A percentile compares a stretch with the other conserved stretches of the same genome.
Conservation (phyloP, 2,888 invertebrate genomes). For the Autographa pulchrina region DNA sequence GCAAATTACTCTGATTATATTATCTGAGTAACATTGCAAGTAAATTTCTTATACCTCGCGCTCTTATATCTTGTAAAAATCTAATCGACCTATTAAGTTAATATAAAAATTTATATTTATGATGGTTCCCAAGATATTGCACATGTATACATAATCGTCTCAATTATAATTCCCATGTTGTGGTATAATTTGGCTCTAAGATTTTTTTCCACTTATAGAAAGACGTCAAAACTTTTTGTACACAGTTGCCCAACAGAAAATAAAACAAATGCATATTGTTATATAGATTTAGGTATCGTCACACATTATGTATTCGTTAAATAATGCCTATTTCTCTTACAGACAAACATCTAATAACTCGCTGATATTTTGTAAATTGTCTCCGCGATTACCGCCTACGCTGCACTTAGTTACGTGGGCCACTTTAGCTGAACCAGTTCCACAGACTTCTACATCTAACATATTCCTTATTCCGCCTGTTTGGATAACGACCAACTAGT, state of each 20-base stretch:
- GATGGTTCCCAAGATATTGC: background rate
- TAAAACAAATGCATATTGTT: no score
- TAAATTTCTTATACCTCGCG: background rate
- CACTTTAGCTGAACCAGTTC: constrained; percentile 32
- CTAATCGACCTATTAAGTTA: background rate
- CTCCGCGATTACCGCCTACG: constrained; percentile 10
- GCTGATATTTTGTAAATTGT: background rate
- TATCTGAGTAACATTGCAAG: background rate
- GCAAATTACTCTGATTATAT: background rate
- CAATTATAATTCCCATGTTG: background rate
- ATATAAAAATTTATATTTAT: background rate
- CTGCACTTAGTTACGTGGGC: constrained; percentile 7
- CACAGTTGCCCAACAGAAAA: no score
- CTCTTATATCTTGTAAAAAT: background rate
- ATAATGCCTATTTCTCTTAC: background rate
- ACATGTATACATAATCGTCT: background rate
- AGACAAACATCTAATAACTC: background rate
- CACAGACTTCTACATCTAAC: constrained; percentile 20
- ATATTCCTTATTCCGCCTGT: constrained; percentile 40
- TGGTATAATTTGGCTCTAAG: background rate
- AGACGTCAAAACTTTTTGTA: no score
- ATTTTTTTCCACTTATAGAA: no score
- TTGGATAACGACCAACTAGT: constrained; percentile 55
- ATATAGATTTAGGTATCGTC: no score
- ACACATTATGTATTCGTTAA: background rate